Base-by-base conservation (phyloP, 2,888 invertebrate genomes). In the Cephus pygmeus region DNA sequence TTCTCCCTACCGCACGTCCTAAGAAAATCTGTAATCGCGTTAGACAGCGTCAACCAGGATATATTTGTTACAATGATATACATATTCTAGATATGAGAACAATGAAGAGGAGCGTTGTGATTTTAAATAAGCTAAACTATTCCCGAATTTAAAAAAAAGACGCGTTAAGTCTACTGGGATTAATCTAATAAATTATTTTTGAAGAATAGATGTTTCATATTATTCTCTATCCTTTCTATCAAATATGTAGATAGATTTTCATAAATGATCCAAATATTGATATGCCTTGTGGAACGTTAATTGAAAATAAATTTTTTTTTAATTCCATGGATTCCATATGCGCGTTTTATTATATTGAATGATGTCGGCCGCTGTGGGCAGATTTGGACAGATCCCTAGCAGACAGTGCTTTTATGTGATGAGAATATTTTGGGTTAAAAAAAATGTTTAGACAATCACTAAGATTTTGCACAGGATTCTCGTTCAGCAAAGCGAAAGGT, bases 361-460 rank as follows among this genome's bases (percentile, higher is more conserved):
- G 23, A 2, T 9, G 23, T 9, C 56, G 56, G 56, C 23, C 2
- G 56, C 23, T 56, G 23, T 23, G 23, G 23, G 9, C 56, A 56
- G 23, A 40, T 56, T 23, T 56, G 56, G 9, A 9, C 9, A 56
- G 23, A 56, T 56, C 56, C 1, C 1, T 56, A 56, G 56, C 56
- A 56, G 56, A 56, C 56, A 23, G 56, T 56, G 56, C 23, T 56
- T 56, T 9, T 2, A 56, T 56, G 23, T 56, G 15, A 56, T 56
- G 9, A 56, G 56, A 56, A 56, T 23, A 56, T 56, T 23, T 56
- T 56, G 33, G 34, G 34, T 33, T 23, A 23, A 75, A 69, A 77
- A 83, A 79, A 81, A 83, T 84, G 82, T 84, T 83, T 36, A 84
- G 82, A 81, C 81, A 81, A 73, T 71, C 83, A 40, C 35, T 79